Base-by-base conservation (phyloP, 2,888 invertebrate species). In the Amphipyra berbera region DNA sequence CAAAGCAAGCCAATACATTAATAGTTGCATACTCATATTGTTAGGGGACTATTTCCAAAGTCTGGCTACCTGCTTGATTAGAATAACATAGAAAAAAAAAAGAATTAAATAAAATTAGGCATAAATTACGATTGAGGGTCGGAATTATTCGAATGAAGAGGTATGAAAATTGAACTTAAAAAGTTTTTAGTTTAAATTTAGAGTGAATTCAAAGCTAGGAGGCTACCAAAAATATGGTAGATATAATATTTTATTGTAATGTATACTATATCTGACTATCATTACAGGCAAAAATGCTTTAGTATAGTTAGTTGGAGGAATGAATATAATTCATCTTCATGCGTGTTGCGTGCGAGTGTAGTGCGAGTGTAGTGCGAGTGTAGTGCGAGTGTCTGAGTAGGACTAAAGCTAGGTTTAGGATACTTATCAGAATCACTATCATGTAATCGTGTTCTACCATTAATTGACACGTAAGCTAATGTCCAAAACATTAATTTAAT, bases 171-270 rank as follows among this genome's bases (percentile, higher is more conserved):
- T 55, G 48, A 75, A 79, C 78, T 79, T 79, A 55, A 73, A 74
- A 78, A 71, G 73, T 65, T 70, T 46, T 74, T 69, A 70, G 65
- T 64, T 69, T 59, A 79, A 68, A 69, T 64, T 67, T 73, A 73
- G 61, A 47, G 42, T 69, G 73, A 82, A 84, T 80, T 81, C 63
- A 81, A 88, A 85, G 91, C 90, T 91, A 91, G 92, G 90, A 90
- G 74, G 81, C 90, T 91, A 89, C 92, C 91, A 92, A 92, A 92
- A 88, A 90, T 81, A 47, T 85, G 89, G 91, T 90, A 89, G 88
- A 78, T 42, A 79, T 78, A 73, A 79, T 69, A 72, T 74, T 81
- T 68, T 71, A 76, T 71, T 72, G 78, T 85, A 83, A 84, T 74
- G 82, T 89, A 85, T 89, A 87, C 84, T 86, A 82, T 84, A 85